Evolutionary conservation across 2,113 vertebrate species (phyloP).

Genomic region (Microcebus griseorufus): DNA sequence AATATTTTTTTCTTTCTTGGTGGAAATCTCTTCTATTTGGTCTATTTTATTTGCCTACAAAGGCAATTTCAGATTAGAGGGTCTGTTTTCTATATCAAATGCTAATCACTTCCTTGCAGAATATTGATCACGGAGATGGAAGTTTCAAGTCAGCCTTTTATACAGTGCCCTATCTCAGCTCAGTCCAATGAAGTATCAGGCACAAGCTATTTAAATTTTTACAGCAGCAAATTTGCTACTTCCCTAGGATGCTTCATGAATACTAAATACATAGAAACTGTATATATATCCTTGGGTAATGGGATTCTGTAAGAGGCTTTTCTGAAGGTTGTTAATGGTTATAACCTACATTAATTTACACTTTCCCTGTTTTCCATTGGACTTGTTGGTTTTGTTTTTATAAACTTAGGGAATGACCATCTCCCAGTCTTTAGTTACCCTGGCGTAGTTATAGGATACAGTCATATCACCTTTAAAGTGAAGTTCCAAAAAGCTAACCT

Average conservation of each 20-base stretch:
- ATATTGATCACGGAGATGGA: slow-evolving; percentile 5
- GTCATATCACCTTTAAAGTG: not conserved
- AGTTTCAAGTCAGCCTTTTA: slow-evolving; percentile 45
- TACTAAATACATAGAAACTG: not conserved
- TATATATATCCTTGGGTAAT: not conserved
- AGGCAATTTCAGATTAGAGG: slow-evolving; percentile 33
- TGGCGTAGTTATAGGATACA: not conserved
- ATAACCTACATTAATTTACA: not conserved
- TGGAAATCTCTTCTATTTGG: slow-evolving; percentile 44
- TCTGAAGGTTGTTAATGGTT: not conserved
- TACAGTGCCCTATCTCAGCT: slow-evolving; percentile 14
- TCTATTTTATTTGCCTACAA: slow-evolving; percentile 51
- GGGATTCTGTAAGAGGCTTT: not conserved
- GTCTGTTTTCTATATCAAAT: not conserved
- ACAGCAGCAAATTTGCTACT: slow-evolving; percentile 47
- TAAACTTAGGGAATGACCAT: not conserved
- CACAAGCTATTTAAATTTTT: slow-evolving; percentile 59
- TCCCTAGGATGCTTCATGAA: slow-evolving; percentile 52
- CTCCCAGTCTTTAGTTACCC: not conserved
- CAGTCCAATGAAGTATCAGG: not conserved
- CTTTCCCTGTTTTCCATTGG: not conserved
- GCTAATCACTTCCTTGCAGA: slow-evolving; percentile 45
- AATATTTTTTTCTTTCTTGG: not conserved
- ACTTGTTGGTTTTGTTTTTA: not conserved
- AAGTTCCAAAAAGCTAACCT: not conserved